phyloP scores from a whole-genome alignment of 2,888 invertebrate genomes.

The Lamproptera curius region DNA sequence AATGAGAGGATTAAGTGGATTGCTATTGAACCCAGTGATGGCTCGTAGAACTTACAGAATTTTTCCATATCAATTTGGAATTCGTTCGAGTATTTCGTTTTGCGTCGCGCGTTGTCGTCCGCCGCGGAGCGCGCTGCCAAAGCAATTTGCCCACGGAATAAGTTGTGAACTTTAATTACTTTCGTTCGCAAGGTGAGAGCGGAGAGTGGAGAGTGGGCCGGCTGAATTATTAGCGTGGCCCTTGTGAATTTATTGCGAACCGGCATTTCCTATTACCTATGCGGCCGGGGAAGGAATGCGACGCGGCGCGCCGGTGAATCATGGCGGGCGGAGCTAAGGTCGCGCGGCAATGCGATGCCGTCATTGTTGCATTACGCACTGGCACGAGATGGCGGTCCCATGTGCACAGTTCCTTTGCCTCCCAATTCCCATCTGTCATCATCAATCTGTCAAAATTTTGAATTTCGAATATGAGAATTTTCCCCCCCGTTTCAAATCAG shows the following conservation, averaged over 20 bases:
- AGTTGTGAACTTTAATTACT: constrained; percentile 20
- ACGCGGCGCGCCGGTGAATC: constrained; percentile 56
- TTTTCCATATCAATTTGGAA: too few species aligned
- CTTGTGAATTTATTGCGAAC: constrained; percentile 54
- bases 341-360: constrained; percentile 54
- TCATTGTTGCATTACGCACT: constrained; percentile 46
- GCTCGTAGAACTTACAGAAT: too few species aligned
- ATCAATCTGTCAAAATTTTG: too few species aligned
- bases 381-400: constrained; percentile 2
- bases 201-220: too few species aligned
- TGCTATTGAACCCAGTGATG: too few species aligned
- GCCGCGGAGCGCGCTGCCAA: background rate
- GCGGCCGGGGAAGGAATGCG: constrained; percentile 57
- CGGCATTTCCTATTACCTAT: constrained; percentile 69
- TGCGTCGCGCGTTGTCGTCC: too few species aligned
- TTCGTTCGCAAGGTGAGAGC: constrained; percentile 22
- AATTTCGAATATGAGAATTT: too few species aligned
- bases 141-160: background rate
- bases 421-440: too few species aligned
- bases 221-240: constrained; percentile 44
- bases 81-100: too few species aligned
- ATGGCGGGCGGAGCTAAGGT: constrained; percentile 39
- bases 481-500: too few species aligned
- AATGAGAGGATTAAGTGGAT: too few species aligned
- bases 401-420: background rate